phyloP scores from a whole-genome alignment of 2,888 invertebrate genomes.

The Ormyrus nitidulus region DNA sequence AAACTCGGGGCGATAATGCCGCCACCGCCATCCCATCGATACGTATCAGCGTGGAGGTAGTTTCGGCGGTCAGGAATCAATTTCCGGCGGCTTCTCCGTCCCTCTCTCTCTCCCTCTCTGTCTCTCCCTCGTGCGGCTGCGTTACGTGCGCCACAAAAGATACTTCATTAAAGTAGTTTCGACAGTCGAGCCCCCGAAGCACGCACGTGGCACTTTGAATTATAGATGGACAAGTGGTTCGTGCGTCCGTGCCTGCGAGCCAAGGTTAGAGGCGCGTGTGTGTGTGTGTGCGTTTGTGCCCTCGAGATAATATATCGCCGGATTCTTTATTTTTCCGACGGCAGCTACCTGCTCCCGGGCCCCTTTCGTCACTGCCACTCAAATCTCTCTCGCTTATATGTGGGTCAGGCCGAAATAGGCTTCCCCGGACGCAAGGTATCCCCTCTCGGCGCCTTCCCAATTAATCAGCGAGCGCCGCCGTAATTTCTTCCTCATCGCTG shows the following conservation, averaged over 20 bases:
- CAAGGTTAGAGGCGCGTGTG: too few species aligned
- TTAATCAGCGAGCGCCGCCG: too few species aligned
- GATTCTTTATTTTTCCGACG: too few species aligned
- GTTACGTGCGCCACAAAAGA: conserved; percentile 6
- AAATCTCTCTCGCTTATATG: too few species aligned
- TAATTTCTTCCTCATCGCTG: not conserved
- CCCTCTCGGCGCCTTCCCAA: too few species aligned
- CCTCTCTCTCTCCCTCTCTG: not conserved
- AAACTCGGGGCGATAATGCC: not conserved
- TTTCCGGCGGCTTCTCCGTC: conserved; percentile 23
- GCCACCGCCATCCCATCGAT: conserved; percentile 6
- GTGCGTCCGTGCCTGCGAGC: too few species aligned
- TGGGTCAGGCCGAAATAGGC: too few species aligned
- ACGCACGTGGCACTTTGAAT: conserved; percentile 9
- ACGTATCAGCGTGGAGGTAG: conserved; percentile 18
- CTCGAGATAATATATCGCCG: too few species aligned
- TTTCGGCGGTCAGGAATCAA: conserved; percentile 38
- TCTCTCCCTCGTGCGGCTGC: not conserved
- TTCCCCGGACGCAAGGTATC: too few species aligned
- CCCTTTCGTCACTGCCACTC: too few species aligned
- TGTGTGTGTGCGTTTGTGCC: too few species aligned
- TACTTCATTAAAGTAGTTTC: conserved; percentile 40
- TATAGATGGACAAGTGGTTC: not conserved
- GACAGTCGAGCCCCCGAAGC: not conserved
- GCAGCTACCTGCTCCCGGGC: too few species aligned